These are phyloP conservation scores for Bradypus variegatus DNA, from an alignment of 2,797 vertebrate species.

Conservation along the genomic window DNA sequence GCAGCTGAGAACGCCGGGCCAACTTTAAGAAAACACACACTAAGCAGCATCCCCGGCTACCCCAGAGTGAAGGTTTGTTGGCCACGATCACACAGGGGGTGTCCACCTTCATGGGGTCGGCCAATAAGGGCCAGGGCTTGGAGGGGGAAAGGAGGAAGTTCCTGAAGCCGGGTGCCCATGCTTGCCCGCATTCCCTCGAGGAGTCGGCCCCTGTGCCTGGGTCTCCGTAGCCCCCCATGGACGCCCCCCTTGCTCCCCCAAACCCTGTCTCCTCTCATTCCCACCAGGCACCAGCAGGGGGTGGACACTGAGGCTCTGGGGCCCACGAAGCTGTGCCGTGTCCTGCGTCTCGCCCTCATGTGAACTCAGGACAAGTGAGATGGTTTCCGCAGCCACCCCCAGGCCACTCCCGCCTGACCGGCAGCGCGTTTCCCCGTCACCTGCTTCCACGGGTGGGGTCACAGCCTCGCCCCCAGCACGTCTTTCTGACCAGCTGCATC, in stretches of 20 bases:
- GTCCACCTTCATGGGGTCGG: rapidly evolving
- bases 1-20: no score
- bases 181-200: rapidly evolving
- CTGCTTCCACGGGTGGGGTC: no score
- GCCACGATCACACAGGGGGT: rapidly evolving
- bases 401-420: neutral
- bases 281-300: rapidly evolving
- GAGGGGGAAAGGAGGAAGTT: no score
- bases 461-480: no score
- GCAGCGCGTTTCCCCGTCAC: neutral
- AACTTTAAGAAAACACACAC: neutral
- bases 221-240: rapidly evolving
- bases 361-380: no score
- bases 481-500: no score
- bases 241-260: rapidly evolving
- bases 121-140: neutral
- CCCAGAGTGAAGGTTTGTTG: no score
- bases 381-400: neutral
- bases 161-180: rapidly evolving
- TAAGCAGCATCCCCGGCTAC: rapidly evolving
- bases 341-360: no score
- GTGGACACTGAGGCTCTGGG: no score
- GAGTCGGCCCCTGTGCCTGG: rapidly evolving
- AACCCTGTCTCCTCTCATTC: rapidly evolving
- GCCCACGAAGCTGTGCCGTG: neutral